Percentiles rank a stretch among this genome's conserved stretches.
Evolutionary conservation across 2,797 vertebrate genomes (phyloP).

Genomic region (Hybognathus amarus): DNA sequence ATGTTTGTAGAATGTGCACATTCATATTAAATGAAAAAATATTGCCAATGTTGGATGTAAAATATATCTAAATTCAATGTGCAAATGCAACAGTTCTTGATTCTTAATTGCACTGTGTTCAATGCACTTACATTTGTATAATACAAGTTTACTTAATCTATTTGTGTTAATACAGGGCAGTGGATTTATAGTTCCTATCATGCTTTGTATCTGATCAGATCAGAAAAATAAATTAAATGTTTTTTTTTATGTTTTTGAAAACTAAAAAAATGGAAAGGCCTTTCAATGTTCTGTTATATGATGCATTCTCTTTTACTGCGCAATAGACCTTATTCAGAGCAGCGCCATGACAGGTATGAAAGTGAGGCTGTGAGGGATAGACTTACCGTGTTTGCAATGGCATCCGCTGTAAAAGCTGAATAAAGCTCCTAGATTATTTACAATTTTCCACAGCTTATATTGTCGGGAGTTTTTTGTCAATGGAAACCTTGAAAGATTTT

Average conservation of each 20-base stretch:
- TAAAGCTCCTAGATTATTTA: too few relatives aligned
- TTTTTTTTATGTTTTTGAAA: not conserved
- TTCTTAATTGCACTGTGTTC: not conserved
- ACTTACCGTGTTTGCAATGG: too few relatives aligned
- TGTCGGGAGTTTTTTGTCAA: too few relatives aligned
- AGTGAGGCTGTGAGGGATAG: too few relatives aligned
- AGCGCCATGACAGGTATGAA: too few relatives aligned
- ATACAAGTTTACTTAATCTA: not conserved
- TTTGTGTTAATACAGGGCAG: not conserved
- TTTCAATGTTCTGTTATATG: not conserved
- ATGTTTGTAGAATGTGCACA: conserved; percentile 14
- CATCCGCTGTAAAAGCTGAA: too few relatives aligned
- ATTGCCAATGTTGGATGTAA: not conserved
- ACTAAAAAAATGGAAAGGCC: not conserved
- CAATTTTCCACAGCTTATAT: too few relatives aligned
- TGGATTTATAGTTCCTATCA: not conserved
- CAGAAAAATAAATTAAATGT: not conserved
- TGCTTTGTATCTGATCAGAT: not conserved
- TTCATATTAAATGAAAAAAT: not conserved
- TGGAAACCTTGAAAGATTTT: too few relatives aligned
- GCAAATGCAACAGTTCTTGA: not conserved
- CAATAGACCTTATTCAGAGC: too few relatives aligned
- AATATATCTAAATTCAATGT: not conserved
- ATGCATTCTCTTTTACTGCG: not conserved
- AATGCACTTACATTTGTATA: not conserved